Conservation (phyloP, 2,113 vertebrate genomes). For the Tautogolabrus adspersus region DNA sequence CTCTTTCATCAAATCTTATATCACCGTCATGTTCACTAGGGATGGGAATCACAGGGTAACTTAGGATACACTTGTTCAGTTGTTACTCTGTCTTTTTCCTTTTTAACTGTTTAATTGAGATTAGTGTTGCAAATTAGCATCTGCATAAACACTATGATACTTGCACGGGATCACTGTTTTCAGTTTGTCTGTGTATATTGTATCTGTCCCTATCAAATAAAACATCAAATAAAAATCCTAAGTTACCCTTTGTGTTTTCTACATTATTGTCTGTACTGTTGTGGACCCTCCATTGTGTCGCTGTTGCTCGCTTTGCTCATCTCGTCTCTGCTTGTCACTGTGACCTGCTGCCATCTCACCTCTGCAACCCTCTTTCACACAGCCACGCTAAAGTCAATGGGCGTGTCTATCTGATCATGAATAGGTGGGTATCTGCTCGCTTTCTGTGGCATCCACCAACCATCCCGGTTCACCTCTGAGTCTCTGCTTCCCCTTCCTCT, state of each 20-base stretch:
- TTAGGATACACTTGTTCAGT: too few relatives aligned
- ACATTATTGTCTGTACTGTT: background rate
- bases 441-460: conserved; percentile 81
- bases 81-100: too few relatives aligned
- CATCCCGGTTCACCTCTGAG: conserved; percentile 42
- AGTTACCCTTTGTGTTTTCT: background rate
- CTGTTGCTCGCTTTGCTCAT: conserved; percentile 26
- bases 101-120: too few relatives aligned
- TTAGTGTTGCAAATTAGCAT: too few relatives aligned
- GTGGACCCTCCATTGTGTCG: conserved; percentile 15
- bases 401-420: conserved; percentile 98
- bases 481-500: conserved; percentile 17
- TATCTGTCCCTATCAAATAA: too few relatives aligned
- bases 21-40: background rate
- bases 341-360: conserved; percentile 62
- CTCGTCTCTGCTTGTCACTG: conserved; percentile 57
- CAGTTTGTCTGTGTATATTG: too few relatives aligned
- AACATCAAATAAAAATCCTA: too few relatives aligned
- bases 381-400: conserved; percentile 99
- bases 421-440: conserved; percentile 95
- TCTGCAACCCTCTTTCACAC: conserved; percentile 81
- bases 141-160: too few relatives aligned
- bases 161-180: too few relatives aligned
- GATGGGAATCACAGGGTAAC: too few relatives aligned
- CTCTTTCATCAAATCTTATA: background rate